phyloP scores from a whole-genome alignment of 2,113 vertebrate genomes.

The Motacilla tschutschensis region DNA sequence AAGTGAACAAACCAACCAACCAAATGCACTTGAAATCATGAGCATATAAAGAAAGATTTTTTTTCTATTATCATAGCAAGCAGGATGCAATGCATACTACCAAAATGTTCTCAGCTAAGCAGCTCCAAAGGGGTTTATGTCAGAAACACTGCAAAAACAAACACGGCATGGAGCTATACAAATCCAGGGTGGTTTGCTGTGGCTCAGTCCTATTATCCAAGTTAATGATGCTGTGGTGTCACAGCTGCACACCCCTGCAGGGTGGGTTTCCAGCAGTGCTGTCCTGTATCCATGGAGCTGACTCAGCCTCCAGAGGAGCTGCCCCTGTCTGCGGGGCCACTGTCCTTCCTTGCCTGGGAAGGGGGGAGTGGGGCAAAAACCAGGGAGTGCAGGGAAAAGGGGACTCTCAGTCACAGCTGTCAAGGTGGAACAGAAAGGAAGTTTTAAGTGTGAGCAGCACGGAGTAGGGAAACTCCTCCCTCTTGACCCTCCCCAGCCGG shows the following conservation, averaged over 20 bases:
- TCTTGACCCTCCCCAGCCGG: neutral
- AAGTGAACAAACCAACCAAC: neutral
- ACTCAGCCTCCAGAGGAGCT: neutral
- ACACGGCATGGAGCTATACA: neutral
- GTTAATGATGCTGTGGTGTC: neutral
- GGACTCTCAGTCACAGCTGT: no score
- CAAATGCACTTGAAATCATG: neutral
- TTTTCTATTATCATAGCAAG: constrained; percentile 22
- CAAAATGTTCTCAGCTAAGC: constrained; percentile 9
- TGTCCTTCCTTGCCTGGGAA: neutral
- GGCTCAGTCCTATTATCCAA: neutral
- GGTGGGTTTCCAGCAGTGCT: neutral
- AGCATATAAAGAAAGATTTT: neutral
- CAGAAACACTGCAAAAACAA: neutral
- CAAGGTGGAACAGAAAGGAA: neutral
- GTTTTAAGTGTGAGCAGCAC: neutral
- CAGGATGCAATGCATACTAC: constrained; percentile 8
- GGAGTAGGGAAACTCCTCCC: neutral
- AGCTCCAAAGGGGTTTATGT: neutral
- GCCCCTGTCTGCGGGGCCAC: rapidly evolving
- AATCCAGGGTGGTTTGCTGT: neutral
- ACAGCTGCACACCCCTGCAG: neutral
- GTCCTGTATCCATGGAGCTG: neutral
- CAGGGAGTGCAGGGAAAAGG: neutral
- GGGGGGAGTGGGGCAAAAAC: neutral